Conservation (phyloP, 1,140 invertebrate species). For the Cydia strobilella region DNA sequence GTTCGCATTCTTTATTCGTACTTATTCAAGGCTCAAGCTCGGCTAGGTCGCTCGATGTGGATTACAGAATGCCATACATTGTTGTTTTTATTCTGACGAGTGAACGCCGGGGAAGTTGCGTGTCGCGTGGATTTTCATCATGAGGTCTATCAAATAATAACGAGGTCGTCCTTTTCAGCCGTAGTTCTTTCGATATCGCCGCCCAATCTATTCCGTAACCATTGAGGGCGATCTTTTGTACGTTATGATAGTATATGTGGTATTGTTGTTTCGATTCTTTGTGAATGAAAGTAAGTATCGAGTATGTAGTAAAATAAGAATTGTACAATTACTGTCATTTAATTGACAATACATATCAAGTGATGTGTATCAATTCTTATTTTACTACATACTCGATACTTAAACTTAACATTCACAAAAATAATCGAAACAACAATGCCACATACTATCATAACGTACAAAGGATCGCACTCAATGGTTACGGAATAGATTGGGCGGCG, state of each 20-base stretch:
- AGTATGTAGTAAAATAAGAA: neutral
- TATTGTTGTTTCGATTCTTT: slow-evolving; percentile 50
- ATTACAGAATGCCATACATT: slow-evolving; percentile 64
- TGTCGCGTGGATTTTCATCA: slow-evolving; percentile 71
- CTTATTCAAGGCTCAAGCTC: slow-evolving; percentile 60
- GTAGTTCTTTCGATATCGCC: slow-evolving; percentile 54
- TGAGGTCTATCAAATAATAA: slow-evolving; percentile 74
- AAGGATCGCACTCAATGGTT: slow-evolving; percentile 59
- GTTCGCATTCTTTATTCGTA: slow-evolving; percentile 60
- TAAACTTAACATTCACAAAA: slow-evolving; percentile 38
- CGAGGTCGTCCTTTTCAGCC: slow-evolving; percentile 60
- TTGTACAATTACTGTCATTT: neutral
- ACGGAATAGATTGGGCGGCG: slow-evolving; percentile 57
- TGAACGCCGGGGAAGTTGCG: slow-evolving; percentile 71
- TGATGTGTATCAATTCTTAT: neutral
- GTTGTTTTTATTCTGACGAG: slow-evolving; percentile 70
- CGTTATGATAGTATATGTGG: slow-evolving; percentile 54
- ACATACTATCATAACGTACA: slow-evolving; percentile 59
- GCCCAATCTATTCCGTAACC: slow-evolving; percentile 57
- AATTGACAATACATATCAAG: neutral
- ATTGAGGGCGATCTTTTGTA: slow-evolving; percentile 62
- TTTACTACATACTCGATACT: neutral
- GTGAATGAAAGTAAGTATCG: slow-evolving; percentile 31
- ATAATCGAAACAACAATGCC: slow-evolving; percentile 49
- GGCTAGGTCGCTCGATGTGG: slow-evolving; percentile 44